Conservation (phyloP, 1,140 invertebrate genomes). For the Oryzaephilus surinamensis region DNA sequence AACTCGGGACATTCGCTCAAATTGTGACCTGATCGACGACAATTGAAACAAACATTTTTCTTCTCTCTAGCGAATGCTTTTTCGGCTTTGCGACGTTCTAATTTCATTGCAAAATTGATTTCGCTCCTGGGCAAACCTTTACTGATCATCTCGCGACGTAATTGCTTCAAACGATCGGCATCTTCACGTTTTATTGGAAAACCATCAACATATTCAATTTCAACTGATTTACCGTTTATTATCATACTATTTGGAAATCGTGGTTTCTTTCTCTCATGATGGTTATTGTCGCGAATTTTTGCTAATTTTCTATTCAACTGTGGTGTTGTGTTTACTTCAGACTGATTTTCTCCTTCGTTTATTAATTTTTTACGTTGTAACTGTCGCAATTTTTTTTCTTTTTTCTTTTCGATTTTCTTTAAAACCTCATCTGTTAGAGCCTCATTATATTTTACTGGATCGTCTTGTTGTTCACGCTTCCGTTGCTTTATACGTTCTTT, state of each 20-base stretch:
- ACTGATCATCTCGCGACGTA: slow-evolving; percentile 51
- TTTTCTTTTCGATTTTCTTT: slow-evolving; percentile 1
- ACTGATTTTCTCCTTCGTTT: too few species aligned
- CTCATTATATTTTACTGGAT: too few species aligned
- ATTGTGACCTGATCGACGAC: slow-evolving; percentile 65
- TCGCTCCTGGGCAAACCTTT: slow-evolving; percentile 59
- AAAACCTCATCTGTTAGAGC: too few species aligned
- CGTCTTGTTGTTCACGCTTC: too few species aligned
- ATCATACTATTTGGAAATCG: slow-evolving; percentile 39
- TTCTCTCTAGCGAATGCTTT: slow-evolving; percentile 54
- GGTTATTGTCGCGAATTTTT: background rate
- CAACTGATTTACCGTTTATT: slow-evolving; percentile 52
- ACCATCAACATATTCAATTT: slow-evolving; percentile 53
- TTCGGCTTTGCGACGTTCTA: slow-evolving; percentile 59
- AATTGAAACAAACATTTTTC: slow-evolving; percentile 70
- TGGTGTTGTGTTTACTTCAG: too few species aligned
- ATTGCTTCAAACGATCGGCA: slow-evolving; percentile 48
- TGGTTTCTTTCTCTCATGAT: slow-evolving; percentile 29
- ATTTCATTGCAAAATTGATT: slow-evolving; percentile 52
- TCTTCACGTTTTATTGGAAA: slow-evolving; percentile 62
- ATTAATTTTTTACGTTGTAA: too few species aligned
- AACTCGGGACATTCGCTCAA: slow-evolving; percentile 69
- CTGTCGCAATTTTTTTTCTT: too few species aligned
- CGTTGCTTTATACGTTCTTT: too few species aligned
- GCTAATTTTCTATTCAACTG: slow-evolving; percentile 15